Evolutionary conservation across 2,888 invertebrate genomes (phyloP).

Genomic region (Megastigmus dorsalis): DNA sequence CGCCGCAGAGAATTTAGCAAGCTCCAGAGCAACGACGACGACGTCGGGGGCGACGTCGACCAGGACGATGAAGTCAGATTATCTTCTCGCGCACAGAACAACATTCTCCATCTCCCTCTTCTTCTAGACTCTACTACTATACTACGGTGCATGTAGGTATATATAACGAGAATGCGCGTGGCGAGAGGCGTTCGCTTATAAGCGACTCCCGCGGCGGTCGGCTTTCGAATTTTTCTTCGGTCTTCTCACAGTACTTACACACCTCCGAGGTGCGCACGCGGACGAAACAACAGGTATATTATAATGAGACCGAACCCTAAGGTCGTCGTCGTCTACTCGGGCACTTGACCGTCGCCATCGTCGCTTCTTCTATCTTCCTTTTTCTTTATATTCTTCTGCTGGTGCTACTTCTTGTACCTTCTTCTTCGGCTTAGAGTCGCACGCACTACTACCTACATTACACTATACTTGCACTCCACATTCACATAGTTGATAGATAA

Average conservation of each 20-base stretch:
- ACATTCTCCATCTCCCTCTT: conserved; percentile 26
- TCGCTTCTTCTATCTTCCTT: neutral
- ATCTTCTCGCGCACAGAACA: conserved; percentile 21
- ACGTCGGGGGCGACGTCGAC: neutral
- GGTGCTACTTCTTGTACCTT: neutral
- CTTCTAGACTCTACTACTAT: neutral
- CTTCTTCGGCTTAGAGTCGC: neutral
- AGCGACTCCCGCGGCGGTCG: conserved; percentile 17
- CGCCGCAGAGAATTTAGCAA: too few relatives aligned
- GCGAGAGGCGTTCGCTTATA: neutral
- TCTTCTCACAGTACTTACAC: too few relatives aligned
- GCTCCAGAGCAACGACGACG: neutral
- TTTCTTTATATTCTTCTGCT: conserved; percentile 20
- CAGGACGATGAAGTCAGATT: conserved; percentile 13
- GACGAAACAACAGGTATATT: conserved; percentile 18
- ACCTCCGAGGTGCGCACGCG: too few relatives aligned
- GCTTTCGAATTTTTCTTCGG: conserved; percentile 40
- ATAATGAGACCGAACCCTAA: neutral
- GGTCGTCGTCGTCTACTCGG: conserved; percentile 1
- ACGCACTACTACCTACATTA: conserved; percentile 4
- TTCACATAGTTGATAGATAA: too few relatives aligned
- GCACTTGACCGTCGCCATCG: neutral
- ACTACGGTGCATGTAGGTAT: neutral
- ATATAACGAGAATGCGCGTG: conserved; percentile 5
- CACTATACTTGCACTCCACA: neutral